Conservation (phyloP, 2,888 invertebrate genomes). For the Hydropsyche betteni region DNA sequence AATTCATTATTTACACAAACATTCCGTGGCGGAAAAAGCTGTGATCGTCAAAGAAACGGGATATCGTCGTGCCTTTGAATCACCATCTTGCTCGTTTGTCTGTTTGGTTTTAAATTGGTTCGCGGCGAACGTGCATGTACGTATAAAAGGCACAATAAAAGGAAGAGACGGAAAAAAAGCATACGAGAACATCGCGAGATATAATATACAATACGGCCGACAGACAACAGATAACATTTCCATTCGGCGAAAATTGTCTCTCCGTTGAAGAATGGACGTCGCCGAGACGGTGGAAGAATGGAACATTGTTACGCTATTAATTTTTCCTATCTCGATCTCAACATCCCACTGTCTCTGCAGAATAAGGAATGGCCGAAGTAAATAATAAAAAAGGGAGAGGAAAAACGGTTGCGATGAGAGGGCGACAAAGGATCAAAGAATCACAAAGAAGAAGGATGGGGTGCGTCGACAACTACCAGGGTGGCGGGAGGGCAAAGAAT, state of each 20-base stretch:
- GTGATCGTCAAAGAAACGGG: conserved; percentile 21
- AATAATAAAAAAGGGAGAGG: conserved; percentile 37
- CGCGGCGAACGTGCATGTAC: conserved; percentile 6
- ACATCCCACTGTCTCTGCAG: conserved; percentile 37
- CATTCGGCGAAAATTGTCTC: conserved; percentile 44
- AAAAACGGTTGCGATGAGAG: conserved; percentile 23
- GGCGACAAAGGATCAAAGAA: conserved; percentile 41
- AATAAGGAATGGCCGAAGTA: conserved; percentile 37
- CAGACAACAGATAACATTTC: conserved; percentile 41
- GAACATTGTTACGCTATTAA: conserved; percentile 44
- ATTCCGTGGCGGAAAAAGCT: background rate
- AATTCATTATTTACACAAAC: background rate
- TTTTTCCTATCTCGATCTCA: conserved; percentile 45
- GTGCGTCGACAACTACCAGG: background rate
- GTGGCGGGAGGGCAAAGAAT: conserved; percentile 13
- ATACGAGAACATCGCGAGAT: conserved; percentile 12
- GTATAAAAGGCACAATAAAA: conserved; percentile 13
- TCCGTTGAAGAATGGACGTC: conserved; percentile 41
- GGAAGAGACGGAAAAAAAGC: background rate
- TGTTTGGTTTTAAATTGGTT: conserved; percentile 34
- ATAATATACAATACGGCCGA: conserved; percentile 4
- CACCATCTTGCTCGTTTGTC: conserved; percentile 10
- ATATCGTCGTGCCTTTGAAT: conserved; percentile 25
- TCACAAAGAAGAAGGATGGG: conserved; percentile 27
- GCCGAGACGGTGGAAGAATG: conserved; percentile 42